Evolutionary conservation across 2,888 invertebrate species (phyloP).

Genomic region (Elgonia sp.): DNA sequence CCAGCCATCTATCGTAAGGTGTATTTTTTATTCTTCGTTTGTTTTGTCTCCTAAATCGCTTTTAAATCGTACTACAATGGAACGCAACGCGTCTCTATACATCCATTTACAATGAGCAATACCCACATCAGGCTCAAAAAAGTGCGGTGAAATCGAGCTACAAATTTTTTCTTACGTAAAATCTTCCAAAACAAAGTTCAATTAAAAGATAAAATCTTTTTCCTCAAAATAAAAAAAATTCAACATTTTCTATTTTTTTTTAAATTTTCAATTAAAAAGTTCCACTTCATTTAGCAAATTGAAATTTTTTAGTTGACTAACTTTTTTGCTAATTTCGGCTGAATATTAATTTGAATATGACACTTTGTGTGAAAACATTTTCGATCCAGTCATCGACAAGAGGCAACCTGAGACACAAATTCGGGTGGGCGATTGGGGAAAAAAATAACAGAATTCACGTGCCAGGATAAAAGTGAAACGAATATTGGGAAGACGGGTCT

Average conservation of each 20-base stretch:
- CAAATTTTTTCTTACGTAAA: not conserved
- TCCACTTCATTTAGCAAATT: no score
- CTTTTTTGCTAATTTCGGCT: no score
- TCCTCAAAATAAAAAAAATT: no score
- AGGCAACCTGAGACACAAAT: slow-evolving; percentile 38
- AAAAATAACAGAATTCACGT: slow-evolving; percentile 51
- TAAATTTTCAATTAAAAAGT: no score
- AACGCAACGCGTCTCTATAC: slow-evolving; percentile 50
- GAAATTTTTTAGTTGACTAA: not conserved
- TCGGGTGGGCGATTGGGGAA: slow-evolving; percentile 27
- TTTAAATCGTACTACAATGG: slow-evolving; percentile 70
- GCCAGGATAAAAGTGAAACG: slow-evolving; percentile 46
- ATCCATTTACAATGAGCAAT: slow-evolving; percentile 49
- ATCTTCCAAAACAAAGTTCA: no score
- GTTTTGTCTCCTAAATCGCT: no score
- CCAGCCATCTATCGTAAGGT: slow-evolving; percentile 54
- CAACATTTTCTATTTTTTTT: no score
- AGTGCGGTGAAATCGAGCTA: slow-evolving; percentile 45
- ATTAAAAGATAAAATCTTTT: no score
- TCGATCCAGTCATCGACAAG: no score
- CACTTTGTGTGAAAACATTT: no score
- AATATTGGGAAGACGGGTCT: slow-evolving; percentile 60
- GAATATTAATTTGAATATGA: no score
- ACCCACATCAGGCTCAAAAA: slow-evolving; percentile 25
- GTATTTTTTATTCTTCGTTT: slow-evolving; percentile 55